Base-by-base conservation (phyloP, 2,888 invertebrate species). In the Cremastinae sp. region DNA sequence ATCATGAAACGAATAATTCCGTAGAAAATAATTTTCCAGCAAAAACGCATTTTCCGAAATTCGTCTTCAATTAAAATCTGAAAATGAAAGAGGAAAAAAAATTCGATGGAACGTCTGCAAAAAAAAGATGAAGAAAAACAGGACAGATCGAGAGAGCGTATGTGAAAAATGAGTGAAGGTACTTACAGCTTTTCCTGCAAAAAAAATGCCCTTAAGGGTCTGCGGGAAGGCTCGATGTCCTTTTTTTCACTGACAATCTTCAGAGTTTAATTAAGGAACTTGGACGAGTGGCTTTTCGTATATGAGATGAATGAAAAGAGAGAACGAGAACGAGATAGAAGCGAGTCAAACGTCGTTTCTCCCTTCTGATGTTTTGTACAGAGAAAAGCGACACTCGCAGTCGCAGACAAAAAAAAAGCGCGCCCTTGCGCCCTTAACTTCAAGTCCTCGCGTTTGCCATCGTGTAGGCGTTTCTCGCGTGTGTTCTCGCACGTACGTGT, bases 251-350 rank as follows among this genome's bases (percentile, higher is more conserved):
- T 84, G 86, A 88, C 87, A 86, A 88, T 89, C 89, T 88, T 88
- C 86, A 84, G 84, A 84, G 87, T 88, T 89, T 89, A 89, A 89
- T 89, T 89, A 89, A 89, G 88, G 86, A 88, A 88, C 86, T 88
- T 83, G 85, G 83, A 78, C 81, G 84, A 86, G 86, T 86, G 87
- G 85, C 85, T 87, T 85, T 84, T 84, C 84, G 86, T 85, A 87
- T n/a, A 84, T 83, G 84, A 85, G 83, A 86, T 89, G 89, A 89
- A 89, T 89, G 85, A 47, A n/a, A n/a, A n/a, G n/a, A n/a, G n/a
- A n/a, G n/a, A n/a, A n/a, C n/a, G n/a, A n/a, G n/a, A n/a, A n/a
- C n/a, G n/a, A n/a, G n/a, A n/a, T n/a, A n/a, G n/a, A 70, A 51
- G 78, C 79, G 84, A 86, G 87, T 86, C 86, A 86, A 88, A 88